phyloP scores from a whole-genome alignment of 2,113 vertebrate species.

The Pogona vitticeps region DNA sequence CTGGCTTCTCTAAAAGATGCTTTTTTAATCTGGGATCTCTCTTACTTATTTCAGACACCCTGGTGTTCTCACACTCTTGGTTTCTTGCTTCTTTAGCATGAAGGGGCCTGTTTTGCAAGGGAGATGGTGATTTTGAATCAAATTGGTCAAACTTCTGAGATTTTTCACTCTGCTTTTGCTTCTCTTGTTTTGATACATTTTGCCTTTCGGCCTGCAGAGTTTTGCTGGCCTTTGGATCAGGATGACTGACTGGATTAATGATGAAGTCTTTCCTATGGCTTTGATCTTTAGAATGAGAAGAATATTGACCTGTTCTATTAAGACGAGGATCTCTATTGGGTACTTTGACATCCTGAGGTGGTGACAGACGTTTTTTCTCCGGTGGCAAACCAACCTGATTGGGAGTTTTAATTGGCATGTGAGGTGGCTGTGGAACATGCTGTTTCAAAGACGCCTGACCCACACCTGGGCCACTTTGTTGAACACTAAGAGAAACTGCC shows the following conservation, averaged over 20 bases:
- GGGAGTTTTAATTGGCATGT: conserved; percentile 71
- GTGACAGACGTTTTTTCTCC: conserved; percentile 79
- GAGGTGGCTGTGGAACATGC: conserved; percentile 73
- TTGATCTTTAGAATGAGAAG: conserved; percentile 83
- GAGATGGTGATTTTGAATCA: conserved; percentile 87
- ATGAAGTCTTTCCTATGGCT: conserved; percentile 81
- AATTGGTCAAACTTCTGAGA: conserved; percentile 70
- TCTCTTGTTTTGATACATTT: conserved; percentile 78
- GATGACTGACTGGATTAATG: conserved; percentile 51
- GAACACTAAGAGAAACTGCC: conserved; percentile 83
- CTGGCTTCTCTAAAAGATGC: conserved; percentile 84
- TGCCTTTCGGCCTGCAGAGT: conserved; percentile 76
- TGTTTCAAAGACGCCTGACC: conserved; percentile 77
- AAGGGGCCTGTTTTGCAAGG: conserved; percentile 80
- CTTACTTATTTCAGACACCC: conserved; percentile 80
- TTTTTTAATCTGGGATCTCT: conserved; percentile 91
- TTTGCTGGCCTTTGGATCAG: conserved; percentile 79
- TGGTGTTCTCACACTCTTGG: conserved; percentile 76
- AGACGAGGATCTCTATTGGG: conserved; percentile 91
- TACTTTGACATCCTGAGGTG: conserved; percentile 82
- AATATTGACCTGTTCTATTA: conserved; percentile 77
- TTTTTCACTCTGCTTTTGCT: conserved; percentile 78
- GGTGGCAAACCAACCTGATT: conserved; percentile 72
- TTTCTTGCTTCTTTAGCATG: conserved; percentile 78
- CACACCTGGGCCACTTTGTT: conserved; percentile 76